Evolutionary conservation across 2,888 invertebrate species (phyloP).

Genomic region (Acrobeloides nanus): DNA sequence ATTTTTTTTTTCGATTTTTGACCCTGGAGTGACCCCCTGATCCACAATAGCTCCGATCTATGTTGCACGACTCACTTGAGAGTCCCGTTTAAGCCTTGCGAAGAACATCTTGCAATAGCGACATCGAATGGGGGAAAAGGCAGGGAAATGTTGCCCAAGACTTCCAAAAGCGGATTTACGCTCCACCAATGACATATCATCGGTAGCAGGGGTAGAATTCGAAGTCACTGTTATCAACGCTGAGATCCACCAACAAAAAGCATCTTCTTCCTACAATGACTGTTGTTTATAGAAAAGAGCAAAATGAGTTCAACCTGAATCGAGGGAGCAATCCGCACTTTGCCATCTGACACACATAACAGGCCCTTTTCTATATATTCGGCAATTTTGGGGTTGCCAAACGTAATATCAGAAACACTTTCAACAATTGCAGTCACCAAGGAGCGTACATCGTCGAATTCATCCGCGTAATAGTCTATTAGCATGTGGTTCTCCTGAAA

Average conservation of each 20-base stretch:
- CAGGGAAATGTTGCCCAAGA: constrained; percentile 8
- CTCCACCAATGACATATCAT: constrained; percentile 3
- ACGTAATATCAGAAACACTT: constrained; percentile 6
- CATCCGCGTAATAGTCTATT: no score
- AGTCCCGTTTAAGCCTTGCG: no score
- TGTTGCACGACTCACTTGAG: no score
- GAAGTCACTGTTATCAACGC: constrained; percentile 6
- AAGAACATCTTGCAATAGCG: neutral
- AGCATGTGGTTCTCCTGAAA: no score
- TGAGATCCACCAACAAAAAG: constrained; percentile 10
- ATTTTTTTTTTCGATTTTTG: no score
- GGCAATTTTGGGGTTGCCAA: constrained; percentile 9
- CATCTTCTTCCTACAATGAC: constrained; percentile 7
- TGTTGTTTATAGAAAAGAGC: no score
- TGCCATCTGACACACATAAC: constrained; percentile 7
- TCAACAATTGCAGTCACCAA: constrained; percentile 8
- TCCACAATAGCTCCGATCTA: no score
- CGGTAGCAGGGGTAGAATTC: constrained; percentile 6
- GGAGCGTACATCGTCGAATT: no score
- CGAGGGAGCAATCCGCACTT: constrained; percentile 8
- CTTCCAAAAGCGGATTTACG: constrained; percentile 7
- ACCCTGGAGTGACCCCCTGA: no score
- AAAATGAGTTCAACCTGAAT: constrained; percentile 1
- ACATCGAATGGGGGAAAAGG: constrained; percentile 5
- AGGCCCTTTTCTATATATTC: constrained; percentile 8